Evolutionary conservation across 1,140 invertebrate genomes (phyloP), one percentile per base, ranked within the genome.

Genomic region (Pinna nobilis): DNA sequence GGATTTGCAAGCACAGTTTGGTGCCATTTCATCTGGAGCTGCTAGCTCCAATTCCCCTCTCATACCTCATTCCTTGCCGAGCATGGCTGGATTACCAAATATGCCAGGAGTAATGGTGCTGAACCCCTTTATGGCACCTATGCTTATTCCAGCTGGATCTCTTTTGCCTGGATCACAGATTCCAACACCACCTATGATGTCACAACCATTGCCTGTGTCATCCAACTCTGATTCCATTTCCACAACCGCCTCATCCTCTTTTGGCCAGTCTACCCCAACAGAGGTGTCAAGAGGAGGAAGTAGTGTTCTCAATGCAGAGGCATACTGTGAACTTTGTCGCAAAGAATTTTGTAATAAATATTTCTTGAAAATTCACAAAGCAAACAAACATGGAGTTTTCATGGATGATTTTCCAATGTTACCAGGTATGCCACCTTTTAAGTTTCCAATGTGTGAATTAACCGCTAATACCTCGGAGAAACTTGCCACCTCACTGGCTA

Each of bases 301-400:
- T 41, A 83, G 83, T 71, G 76, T 80, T 32, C 66, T 83, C 9
- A 84, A 85, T 53, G 63, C 60, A n/a, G 87, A 85, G 55, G 80
- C 84, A 15, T 98, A 97, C 86, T 98, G 96, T 88, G 96, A 97
- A 83, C 93, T 97, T 53, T 98, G 97, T 86, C 95, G 95, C 84
- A 98, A 98, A 86, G 96, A 98, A 88, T 98, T 98, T 86, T 97
- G 95, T 86, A 98, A 97, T 84, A 91, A 90, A 73, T 91, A 91
- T 76, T 91, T 90, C 69, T 80, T 92, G 25, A 90, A 91, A 73
- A 90, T 91, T 20, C 92, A 92, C 84, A 91, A 91, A 82, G 90
- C 91, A 65, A 92, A 91, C 76, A 91, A 92, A 70, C 92, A 92
- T 86, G 91, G 92, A 25, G 84, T 88, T 7, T 78, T 69, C 47